Evolutionary conservation across 2,113 vertebrate species (phyloP).

Genomic region (Tenrec ecaudatus): DNA sequence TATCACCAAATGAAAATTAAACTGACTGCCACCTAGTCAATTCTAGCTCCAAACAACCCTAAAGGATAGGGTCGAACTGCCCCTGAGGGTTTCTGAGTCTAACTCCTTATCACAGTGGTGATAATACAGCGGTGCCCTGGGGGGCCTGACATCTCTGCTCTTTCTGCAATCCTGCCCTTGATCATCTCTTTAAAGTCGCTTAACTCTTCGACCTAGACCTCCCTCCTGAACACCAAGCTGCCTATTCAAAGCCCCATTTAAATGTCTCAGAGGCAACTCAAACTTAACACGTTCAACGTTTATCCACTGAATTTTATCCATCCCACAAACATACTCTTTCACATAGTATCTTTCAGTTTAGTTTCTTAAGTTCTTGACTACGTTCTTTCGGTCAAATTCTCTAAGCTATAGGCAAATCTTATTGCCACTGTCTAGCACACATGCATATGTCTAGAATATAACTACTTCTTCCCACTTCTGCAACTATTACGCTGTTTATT

Average conservation of each 20-base stretch:
- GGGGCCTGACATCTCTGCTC: not conserved
- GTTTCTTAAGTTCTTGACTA: not conserved
- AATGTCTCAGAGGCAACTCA: not conserved
- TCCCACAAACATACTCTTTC: not conserved
- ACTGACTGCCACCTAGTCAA: too few relatives aligned
- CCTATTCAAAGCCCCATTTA: not conserved
- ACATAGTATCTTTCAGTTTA: constrained; percentile 13
- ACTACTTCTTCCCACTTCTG: not conserved
- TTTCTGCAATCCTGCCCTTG: not conserved
- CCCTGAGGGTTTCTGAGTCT: not conserved
- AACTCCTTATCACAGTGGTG: not conserved
- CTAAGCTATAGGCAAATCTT: not conserved
- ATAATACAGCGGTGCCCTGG: not conserved
- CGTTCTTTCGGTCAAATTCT: not conserved
- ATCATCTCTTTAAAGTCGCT: not conserved
- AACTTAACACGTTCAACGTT: not conserved
- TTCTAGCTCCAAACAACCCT: too few relatives aligned
- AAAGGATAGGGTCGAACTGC: not conserved
- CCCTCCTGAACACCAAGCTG: not conserved
- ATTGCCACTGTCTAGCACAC: not conserved
- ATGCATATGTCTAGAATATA: not conserved
- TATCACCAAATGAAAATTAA: too few relatives aligned
- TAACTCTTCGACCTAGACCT: not conserved
- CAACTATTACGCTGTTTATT: not conserved
- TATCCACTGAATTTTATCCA: not conserved